Evolutionary conservation across 2,797 vertebrate species (phyloP), one percentile per base, ranked within the genome.

Genomic region (Enteromius unitaeniatus): DNA sequence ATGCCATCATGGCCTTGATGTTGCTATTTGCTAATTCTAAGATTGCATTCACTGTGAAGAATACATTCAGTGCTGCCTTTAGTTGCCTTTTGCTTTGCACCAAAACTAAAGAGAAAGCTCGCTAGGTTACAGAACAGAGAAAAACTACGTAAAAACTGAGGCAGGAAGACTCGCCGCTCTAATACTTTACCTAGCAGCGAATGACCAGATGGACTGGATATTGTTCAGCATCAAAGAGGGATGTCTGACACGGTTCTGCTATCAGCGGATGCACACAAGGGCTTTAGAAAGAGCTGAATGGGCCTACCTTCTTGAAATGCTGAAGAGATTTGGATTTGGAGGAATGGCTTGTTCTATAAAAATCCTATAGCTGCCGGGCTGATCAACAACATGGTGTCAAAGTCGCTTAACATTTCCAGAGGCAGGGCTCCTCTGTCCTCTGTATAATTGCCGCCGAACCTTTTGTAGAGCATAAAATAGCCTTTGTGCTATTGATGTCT

Each of bases 371-470:
- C 72, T 76, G 47, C 15, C 2, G 31, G 81, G 81, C 60, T 49
- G 47, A 65, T 82, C 60, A 51, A 65, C 70, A 67, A 76, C 60
- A 76, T 28, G n/a, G 60, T 82, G 80, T 75, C 80, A 82, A 82
- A 82, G 60, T 75, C 47, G 14, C 42, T 76, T 42, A 67, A 53
- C 72, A 67, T 82, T 55, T 53, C 28, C 31, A 82, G 42, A 75
- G n/a, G n/a, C 70, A 75, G 28, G 31, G 15, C 40, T 64, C 19
- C 51, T 47, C 72, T 76, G 60, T 51, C 47, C 62, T 68, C 49
- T 76, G 37, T 68, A 21, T 40, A 53, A 82, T 40, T 42, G 47
- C 34, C 31, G 67, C 60, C 1, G 6, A 75, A 51, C 4, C 45
- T 75, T 51, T 65, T 51, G 58, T 75, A 53, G 47, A 75, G 45